These are phyloP conservation scores for Megalopta genalis DNA, from an alignment of 1,140 invertebrate species.

Conservation along the genomic window DNA sequence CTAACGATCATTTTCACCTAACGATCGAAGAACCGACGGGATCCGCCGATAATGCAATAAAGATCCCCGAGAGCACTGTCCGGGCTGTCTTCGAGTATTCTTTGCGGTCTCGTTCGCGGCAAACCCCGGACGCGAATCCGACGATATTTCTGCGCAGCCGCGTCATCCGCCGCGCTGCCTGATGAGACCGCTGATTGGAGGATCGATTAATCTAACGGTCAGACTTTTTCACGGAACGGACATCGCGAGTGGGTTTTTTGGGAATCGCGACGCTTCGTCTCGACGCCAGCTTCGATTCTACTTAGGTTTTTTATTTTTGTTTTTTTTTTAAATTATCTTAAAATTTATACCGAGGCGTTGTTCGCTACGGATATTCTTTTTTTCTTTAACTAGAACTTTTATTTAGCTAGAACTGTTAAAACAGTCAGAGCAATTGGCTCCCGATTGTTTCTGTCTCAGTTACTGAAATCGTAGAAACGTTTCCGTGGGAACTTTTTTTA, in stretches of 20 bases:
- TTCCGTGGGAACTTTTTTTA: too few species aligned
- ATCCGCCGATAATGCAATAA: constrained; percentile 42
- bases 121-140: not conserved
- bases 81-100: constrained; percentile 23
- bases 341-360: too few species aligned
- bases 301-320: too few species aligned
- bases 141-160: constrained; percentile 16
- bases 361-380: too few species aligned
- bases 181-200: not conserved
- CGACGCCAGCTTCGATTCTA: too few species aligned
- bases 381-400: too few species aligned
- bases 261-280: not conserved
- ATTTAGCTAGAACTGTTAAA: too few species aligned
- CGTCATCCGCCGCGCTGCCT: not conserved
- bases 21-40: constrained; percentile 33
- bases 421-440: too few species aligned
- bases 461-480: too few species aligned
- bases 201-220: not conserved
- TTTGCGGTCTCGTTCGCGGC: not conserved
- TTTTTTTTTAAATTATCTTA: too few species aligned
- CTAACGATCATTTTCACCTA: constrained; percentile 52
- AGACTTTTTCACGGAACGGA: not conserved
- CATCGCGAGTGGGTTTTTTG: too few species aligned
- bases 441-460: too few species aligned
- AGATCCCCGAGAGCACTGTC: constrained; percentile 25